Evolutionary conservation across 2,888 invertebrate species (phyloP).

Genomic region (Tillus elongatus): DNA sequence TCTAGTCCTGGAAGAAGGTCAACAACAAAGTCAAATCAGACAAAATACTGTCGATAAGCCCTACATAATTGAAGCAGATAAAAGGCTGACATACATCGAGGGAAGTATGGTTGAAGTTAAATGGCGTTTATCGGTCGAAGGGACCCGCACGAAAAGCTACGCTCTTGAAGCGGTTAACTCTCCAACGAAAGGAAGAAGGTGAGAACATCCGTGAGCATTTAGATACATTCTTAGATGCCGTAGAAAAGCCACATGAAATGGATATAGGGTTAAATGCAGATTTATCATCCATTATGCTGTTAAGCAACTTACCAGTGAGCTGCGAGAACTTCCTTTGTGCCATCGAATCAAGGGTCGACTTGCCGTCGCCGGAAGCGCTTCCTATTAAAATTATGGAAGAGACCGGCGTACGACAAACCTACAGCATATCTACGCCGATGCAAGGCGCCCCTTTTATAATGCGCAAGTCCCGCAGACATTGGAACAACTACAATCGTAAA

Average conservation of each 20-base stretch:
- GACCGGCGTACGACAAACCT: too few relatives aligned
- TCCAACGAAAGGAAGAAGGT: constrained; percentile 16
- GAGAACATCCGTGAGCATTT: constrained; percentile 28
- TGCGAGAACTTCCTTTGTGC: constrained; percentile 34
- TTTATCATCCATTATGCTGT: constrained; percentile 27
- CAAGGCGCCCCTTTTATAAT: too few relatives aligned
- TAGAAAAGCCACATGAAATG: too few relatives aligned
- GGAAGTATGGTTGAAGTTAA: constrained; percentile 34
- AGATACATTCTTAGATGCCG: constrained; percentile 30
- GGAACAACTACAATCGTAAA: too few relatives aligned
- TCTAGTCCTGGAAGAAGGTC: constrained; percentile 9
- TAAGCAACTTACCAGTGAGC: constrained; percentile 21
- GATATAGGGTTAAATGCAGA: constrained; percentile 28
- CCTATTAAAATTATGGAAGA: too few relatives aligned
- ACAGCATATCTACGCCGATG: too few relatives aligned
- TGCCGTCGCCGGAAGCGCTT: too few relatives aligned
- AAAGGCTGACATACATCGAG: too few relatives aligned
- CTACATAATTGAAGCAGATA: too few relatives aligned
- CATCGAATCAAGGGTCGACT: constrained; percentile 31
- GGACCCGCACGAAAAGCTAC: constrained; percentile 33
- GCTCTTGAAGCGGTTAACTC: neutral
- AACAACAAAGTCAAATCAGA: constrained; percentile 20
- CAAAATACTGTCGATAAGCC: too few relatives aligned
- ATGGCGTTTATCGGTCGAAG: constrained; percentile 32
- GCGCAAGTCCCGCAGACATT: too few relatives aligned